Base-by-base conservation (phyloP, 2,113 vertebrate species). In the Thunnus thynnus region DNA sequence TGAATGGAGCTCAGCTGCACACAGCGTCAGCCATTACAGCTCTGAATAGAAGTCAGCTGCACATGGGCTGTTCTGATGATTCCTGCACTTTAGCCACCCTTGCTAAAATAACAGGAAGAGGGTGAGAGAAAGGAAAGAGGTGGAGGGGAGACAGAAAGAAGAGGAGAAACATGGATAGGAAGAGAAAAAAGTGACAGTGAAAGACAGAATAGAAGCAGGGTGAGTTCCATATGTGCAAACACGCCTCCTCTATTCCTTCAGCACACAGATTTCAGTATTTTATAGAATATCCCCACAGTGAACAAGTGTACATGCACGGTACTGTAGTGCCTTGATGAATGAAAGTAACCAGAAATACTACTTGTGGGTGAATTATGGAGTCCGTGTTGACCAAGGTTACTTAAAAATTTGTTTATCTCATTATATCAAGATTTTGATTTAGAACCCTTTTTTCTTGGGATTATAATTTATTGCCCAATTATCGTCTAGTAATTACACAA, bases 1-100 rank as follows among this genome's bases (percentile, higher is more conserved):
- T 92, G 85, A 89, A 90, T 82, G 74, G 61, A 67, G 7, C 83
- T 91, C 93, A 91, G 93, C 93, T 91, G 90, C 86, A 68, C 10
- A 18, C 74, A 66, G 68, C 18, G 5, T 61, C 76, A 20, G 86
- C 77, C 76, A 85, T 81, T 86, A 83, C 1, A 5, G 66, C 72
- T 63, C 20, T 89, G 89, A 90, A 89, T 71, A 71, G 86, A 72
- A 72, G 69, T 88, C 90, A 92, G 90, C 90, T 92, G 92, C 86
- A 81, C 55, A 20, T 0, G 16, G 72, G 57, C 71, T 30, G 72
- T 67, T 80, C 84, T 51, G 67, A 86, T 47, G 70, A 85, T 64
- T 82, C 76, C 78, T 70, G 63, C 83, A 83, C 83, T 93, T 89
- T 22, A 80, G 73, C 72, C 78, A 61, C 50, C 51, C 68, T 56